Percentiles rank a stretch among this genome's conserved stretches.
These are phyloP conservation scores for Trachelus tabidus DNA, from an alignment of 2,888 invertebrate genomes.

Conservation along the genomic window DNA sequence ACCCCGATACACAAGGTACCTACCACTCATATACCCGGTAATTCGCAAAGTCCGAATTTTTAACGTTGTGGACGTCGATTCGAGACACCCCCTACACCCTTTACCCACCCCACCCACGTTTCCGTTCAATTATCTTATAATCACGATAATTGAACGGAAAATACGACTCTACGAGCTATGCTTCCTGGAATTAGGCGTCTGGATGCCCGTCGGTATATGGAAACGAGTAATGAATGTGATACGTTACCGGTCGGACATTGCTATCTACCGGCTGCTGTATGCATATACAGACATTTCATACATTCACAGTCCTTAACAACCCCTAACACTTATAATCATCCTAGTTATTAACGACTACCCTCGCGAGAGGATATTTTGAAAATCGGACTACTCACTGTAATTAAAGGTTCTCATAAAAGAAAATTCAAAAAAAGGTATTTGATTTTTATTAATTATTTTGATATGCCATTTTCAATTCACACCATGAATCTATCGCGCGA, in stretches of 20 bases:
- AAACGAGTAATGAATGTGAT: too few species aligned
- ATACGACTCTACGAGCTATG: conserved; percentile 22
- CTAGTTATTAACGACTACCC: too few species aligned
- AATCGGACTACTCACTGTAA: background rate
- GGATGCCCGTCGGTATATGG: background rate
- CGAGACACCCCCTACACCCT: background rate
- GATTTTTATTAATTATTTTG: too few species aligned
- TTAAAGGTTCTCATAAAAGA: background rate
- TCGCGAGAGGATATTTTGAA: too few species aligned
- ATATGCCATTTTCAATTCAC: too few species aligned
- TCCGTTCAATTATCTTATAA: conserved; percentile 39
- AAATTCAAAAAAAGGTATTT: too few species aligned
- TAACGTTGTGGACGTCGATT: background rate
- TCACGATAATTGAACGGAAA: conserved; percentile 32
- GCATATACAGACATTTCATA: too few species aligned
- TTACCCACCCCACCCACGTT: background rate
- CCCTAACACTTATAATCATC: too few species aligned
- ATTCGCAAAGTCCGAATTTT: background rate
- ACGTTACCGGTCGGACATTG: too few species aligned
- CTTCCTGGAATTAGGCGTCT: conserved; percentile 29
- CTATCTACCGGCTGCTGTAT: too few species aligned
- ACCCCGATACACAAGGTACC: background rate
- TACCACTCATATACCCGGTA: background rate
- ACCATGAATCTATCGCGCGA: background rate
- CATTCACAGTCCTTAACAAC: too few species aligned